A percentile compares a stretch with the other conserved stretches of the same genome.
These are phyloP conservation scores for Steinernema khuongi DNA, from an alignment of 1,140 invertebrate species.

Conservation along the genomic window DNA sequence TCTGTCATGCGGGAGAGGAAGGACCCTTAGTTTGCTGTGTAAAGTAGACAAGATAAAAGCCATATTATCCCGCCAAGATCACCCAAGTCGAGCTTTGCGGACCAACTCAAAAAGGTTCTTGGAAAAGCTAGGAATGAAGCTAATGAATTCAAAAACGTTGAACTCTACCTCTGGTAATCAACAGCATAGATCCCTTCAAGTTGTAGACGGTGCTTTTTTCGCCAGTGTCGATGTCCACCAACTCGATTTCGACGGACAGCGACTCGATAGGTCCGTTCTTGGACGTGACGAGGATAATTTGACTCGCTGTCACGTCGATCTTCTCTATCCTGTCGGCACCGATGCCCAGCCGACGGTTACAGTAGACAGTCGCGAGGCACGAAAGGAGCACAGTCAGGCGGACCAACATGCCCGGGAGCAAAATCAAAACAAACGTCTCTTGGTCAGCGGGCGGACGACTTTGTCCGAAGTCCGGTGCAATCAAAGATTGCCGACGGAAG, in stretches of 20 bases:
- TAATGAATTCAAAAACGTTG: not conserved
- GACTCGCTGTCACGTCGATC: slow-evolving; percentile 47
- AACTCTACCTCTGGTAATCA: slow-evolving; percentile 48
- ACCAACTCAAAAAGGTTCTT: too few relatives aligned
- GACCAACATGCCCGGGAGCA: too few relatives aligned
- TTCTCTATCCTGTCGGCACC: slow-evolving; percentile 42
- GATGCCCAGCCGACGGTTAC: not conserved
- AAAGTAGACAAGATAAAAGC: too few relatives aligned
- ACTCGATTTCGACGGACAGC: slow-evolving; percentile 40
- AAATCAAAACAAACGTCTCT: too few relatives aligned
- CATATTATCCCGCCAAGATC: too few relatives aligned
- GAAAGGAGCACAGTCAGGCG: not conserved
- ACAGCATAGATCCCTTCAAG: slow-evolving; percentile 47
- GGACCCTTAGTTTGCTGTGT: too few relatives aligned
- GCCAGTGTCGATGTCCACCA: slow-evolving; percentile 48
- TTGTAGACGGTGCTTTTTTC: slow-evolving; percentile 47
- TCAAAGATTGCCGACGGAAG: slow-evolving; percentile 2
- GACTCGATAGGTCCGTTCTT: slow-evolving; percentile 32
- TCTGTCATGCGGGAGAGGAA: too few relatives aligned
- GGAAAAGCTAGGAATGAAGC: too few relatives aligned
- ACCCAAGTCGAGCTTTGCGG: too few relatives aligned
- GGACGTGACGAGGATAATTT: slow-evolving; percentile 45
- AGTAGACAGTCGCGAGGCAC: not conserved
- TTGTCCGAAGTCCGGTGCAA: not conserved
- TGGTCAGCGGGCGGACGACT: not conserved